Base-by-base conservation (phyloP, 1,140 invertebrate genomes). In the Drosophila quadrilineata region DNA sequence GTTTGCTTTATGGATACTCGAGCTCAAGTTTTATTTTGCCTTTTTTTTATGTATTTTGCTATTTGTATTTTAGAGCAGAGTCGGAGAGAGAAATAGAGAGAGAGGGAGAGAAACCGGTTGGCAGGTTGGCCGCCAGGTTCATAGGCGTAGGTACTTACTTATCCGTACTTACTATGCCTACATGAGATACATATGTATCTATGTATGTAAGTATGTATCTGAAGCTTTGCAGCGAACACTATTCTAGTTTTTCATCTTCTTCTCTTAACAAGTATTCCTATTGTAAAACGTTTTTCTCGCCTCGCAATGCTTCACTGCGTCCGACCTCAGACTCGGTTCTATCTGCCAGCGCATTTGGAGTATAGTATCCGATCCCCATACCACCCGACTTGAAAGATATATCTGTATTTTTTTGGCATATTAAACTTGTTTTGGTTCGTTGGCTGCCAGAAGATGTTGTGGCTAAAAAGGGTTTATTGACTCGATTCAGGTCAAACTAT, bases 1-100 rank as follows among this genome's bases (percentile, higher is more conserved):
- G 69, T 84, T 82, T 82, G 73, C 17, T 72, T 82, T 82, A 77
- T 84, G 69, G 76, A 58, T 75, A 65, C 77, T 66, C 56, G 57
- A 72, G 69, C 71, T 72, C 41, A 60, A 60, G 48, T 63, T 71
- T n/a, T n/a, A n/a, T n/a, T n/a, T n/a, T n/a, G n/a, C n/a, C n/a
- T n/a, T n/a, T n/a, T n/a, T n/a, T n/a, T n/a, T n/a, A n/a, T n/a
- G n/a, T n/a, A n/a, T n/a, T n/a, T 62, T 54, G 69, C 79, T 73
- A 73, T 82, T 68, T 76, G 72, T 53, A 40, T 49, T 54, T 46
- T 63, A 54, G 48, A 54, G 14, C n/a, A 50, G 31, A 40, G 58
- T 26, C 19, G 33, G 54, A n/a, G n/a, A n/a, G n/a, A n/a, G n/a
- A n/a, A n/a, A n/a, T n/a, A n/a, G n/a, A n/a, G n/a, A n/a, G n/a